phyloP scores from a whole-genome alignment of 2,113 vertebrate genomes.

The Anser brachyrhynchus region DNA sequence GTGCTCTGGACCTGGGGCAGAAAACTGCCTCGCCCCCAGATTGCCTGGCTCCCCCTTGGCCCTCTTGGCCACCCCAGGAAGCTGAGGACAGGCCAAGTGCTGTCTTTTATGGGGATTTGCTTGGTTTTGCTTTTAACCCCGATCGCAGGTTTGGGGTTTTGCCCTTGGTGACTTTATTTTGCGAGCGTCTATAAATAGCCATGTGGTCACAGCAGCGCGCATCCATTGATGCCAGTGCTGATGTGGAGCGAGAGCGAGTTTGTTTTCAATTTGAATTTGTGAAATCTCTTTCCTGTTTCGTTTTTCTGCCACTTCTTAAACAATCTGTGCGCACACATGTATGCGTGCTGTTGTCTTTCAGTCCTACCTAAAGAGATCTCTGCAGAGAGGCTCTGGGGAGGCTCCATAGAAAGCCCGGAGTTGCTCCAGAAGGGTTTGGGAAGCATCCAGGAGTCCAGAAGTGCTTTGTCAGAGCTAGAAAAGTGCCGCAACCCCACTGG shows the following conservation, averaged over 20 bases:
- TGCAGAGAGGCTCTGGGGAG: too few species aligned
- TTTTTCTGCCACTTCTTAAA: too few species aligned
- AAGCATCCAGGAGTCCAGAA: accelerated
- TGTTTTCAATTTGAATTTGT: too few species aligned
- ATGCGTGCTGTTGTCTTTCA: accelerated
- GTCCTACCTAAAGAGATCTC: accelerated
- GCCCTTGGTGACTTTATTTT: background rate
- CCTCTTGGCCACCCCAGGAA: background rate
- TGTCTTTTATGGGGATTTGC: background rate
- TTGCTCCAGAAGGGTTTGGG: background rate
- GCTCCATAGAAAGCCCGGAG: background rate
- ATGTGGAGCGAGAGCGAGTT: background rate
- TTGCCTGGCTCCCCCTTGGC: background rate
- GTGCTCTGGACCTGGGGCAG: background rate
- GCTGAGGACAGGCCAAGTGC: background rate
- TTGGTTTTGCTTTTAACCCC: background rate
- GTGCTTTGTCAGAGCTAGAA: background rate
- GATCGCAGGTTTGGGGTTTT: accelerated
- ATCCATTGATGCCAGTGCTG: background rate
- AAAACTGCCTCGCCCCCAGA: background rate
- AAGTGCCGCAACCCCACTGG: background rate
- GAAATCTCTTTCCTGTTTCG: background rate
- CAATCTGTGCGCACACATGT: accelerated
- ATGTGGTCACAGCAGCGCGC: background rate
- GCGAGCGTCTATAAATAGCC: background rate